These are phyloP conservation scores for Nyctibius grandis DNA, from an alignment of 2,797 vertebrate genomes.

Conservation along the genomic window DNA sequence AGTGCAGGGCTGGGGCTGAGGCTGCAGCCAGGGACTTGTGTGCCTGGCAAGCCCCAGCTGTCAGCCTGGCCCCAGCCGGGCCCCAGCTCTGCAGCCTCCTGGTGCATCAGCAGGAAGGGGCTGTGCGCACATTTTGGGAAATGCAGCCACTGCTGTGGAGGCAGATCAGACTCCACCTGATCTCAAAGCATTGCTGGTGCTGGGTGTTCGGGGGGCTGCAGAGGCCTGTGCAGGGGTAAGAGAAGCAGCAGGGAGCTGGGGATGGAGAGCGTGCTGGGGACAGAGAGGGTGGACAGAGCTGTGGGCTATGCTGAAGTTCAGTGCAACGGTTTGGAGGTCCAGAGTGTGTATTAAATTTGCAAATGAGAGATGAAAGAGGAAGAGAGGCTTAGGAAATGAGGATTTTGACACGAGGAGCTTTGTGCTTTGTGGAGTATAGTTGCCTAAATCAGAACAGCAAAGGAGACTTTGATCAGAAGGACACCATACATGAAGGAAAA, in stretches of 20 bases:
- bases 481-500: neutral
- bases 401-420: neutral
- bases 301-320: neutral
- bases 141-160: accelerated
- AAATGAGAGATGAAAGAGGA: neutral
- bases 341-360: neutral
- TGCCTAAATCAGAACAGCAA: neutral
- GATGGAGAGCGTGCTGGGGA: neutral
- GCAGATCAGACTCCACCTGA: neutral
- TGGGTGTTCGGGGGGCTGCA: neutral
- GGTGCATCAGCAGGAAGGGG: accelerated
- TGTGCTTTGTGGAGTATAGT: neutral
- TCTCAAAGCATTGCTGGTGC: neutral
- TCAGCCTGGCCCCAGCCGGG: too few species aligned
- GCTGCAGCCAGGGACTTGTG: accelerated
- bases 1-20: neutral
- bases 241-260: neutral
- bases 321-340: neutral
- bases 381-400: neutral
- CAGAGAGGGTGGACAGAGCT: neutral
- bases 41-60: too few species aligned
- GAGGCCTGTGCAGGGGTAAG: too few species aligned
- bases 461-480: neutral
- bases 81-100: neutral
- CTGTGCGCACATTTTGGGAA: neutral